Base-by-base conservation (phyloP, 30 jellyfish, hydroid and myxozoan species). In the Hydractinia symbiolongicarpus region DNA sequence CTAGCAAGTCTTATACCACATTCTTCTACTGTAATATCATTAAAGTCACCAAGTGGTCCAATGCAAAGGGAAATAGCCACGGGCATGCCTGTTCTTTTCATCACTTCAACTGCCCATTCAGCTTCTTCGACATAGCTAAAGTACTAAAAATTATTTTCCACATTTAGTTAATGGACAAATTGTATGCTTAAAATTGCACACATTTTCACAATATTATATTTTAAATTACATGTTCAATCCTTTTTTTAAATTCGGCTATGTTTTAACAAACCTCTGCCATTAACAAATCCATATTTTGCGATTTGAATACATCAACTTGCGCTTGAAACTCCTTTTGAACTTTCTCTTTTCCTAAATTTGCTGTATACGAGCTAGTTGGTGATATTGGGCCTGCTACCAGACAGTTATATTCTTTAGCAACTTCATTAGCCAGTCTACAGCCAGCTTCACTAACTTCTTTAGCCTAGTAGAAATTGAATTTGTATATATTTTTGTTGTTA, bases 1-100 rank as follows among this genome's bases (percentile, higher is more conserved):
- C 72, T 74, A 7, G 96, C 96, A 88, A 82, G 70, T 82, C 77
- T 78, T 16, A 82, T 84, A 55, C 89, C 96, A 82, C 91, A 81
- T 50, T 87, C 88, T 2, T 82, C 91, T 10, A 88, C 76, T 4
- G 91, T 52, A 44, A 82, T 81, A 15, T 53, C 76, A 30, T 19
- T 71, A 5, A 81, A 17, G 44, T 87, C 96, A 14, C 96, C 91
- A 67, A 76, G 52, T 56, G 84, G 85, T 55, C 96, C 96, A 67
- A 82, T 81, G 13, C 74, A 53, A 91, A 87, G 74, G 76, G 77
- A 70, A 49, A 85, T 88, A 5, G 86, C 83, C 11, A 87, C 66
- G 8, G 96, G 96, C 16, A 81, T 62, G 56, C 68, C 67, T 17
- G 91, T 53, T 60, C 49, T 13, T 76, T 82, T 81, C 86, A 81